These are phyloP conservation scores for Falco novaeseelandiae DNA, from an alignment of 2,797 vertebrate species.

Conservation along the genomic window DNA sequence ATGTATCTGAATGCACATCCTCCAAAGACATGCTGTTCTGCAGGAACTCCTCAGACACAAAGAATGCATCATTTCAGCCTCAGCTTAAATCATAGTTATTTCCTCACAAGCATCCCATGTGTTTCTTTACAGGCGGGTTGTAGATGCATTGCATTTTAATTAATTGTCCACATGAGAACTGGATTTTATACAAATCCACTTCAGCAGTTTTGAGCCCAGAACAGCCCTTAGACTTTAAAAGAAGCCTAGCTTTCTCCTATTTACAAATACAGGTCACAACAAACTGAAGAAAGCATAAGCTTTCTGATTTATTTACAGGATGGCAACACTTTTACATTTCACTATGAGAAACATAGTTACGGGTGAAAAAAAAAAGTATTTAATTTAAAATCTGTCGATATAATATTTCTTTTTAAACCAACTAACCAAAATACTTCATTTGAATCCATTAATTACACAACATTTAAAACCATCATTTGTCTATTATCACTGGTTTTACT, in stretches of 20 bases:
- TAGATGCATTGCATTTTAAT: neutral
- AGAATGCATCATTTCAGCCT: neutral
- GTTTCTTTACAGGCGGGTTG: neutral
- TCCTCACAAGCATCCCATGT: neutral
- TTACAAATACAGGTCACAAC: conserved; percentile 51
- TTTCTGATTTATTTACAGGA: conserved; percentile 61
- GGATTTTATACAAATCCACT: conserved; percentile 37
- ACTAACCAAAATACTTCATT: neutral
- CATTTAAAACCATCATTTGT: neutral
- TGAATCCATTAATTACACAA: neutral
- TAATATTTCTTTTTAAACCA: neutral
- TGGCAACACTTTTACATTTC: conserved; percentile 10
- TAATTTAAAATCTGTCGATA: neutral
- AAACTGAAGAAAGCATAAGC: conserved; percentile 25
- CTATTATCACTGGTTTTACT: neutral
- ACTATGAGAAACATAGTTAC: conserved; percentile 14
- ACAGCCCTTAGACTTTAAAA: conserved; percentile 30
- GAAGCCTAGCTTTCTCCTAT: conserved; percentile 25
- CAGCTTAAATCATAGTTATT: neutral
- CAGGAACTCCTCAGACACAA: neutral
- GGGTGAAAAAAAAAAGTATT: neutral
- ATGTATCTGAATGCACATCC: neutral
- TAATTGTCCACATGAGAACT: conserved; percentile 2
- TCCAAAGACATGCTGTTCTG: neutral
- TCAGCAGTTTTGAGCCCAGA: conserved; percentile 10